phyloP scores from a whole-genome alignment of 1,140 invertebrate genomes.

The Lepidurus arcticus region DNA sequence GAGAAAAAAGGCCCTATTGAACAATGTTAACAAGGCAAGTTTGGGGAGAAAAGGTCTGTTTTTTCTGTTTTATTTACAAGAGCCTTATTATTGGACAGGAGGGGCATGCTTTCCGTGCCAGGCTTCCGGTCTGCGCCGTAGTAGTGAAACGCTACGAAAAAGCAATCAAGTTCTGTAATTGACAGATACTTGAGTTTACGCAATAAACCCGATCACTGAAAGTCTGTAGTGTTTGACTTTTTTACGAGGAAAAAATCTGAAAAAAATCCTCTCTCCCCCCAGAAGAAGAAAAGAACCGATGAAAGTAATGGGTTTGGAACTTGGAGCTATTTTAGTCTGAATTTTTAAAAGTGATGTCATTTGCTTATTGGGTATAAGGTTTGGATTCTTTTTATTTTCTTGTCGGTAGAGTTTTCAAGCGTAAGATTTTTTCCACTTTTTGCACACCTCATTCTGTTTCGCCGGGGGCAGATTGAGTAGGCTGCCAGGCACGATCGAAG shows the following conservation, averaged over 20 bases:
- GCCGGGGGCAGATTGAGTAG: background rate
- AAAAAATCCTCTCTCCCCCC: no score
- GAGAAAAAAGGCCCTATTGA: no score
- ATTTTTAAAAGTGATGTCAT: no score
- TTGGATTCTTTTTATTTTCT: no score
- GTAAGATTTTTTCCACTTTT: background rate
- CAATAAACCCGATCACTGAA: background rate
- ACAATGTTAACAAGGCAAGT: background rate
- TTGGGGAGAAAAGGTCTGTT: background rate
- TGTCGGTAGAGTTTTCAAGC: background rate
- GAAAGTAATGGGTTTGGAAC: no score
- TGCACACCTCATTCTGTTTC: background rate
- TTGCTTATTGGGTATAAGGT: no score
- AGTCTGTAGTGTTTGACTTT: background rate
- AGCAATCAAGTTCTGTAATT: slow-evolving; percentile 1
- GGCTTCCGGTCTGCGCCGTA: background rate
- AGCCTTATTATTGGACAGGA: background rate
- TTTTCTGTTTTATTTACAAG: background rate
- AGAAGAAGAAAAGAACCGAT: no score
- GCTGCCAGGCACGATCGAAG: background rate
- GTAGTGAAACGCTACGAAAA: background rate
- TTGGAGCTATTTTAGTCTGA: no score
- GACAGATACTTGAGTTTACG: background rate
- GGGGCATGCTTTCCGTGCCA: background rate
- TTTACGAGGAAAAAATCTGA: background rate